These are phyloP conservation scores for Eurytoma californica DNA, from an alignment of 2,888 invertebrate species.

Conservation along the genomic window DNA sequence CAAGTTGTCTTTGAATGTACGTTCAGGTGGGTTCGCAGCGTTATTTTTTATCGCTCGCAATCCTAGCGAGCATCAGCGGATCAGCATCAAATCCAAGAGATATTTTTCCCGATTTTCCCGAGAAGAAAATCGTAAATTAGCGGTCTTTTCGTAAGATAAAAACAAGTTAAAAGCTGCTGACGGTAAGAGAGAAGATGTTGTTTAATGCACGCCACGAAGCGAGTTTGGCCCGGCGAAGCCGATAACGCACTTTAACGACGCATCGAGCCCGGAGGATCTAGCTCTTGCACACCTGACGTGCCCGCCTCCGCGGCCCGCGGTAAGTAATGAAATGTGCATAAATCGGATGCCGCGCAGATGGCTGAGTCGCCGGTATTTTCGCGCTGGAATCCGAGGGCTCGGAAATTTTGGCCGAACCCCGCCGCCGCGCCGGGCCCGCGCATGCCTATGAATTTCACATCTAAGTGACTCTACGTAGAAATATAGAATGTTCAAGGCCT, in stretches of 20 bases:
- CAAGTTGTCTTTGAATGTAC: no score
- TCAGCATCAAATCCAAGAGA: no score
- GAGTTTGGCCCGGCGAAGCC: neutral
- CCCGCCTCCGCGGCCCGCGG: no score
- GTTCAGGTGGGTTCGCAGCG: no score
- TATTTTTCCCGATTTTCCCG: no score
- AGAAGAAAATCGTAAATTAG: no score
- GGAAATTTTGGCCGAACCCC: conserved; percentile 28
- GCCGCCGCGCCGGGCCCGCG: neutral
- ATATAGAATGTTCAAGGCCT: neutral
- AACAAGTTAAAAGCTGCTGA: no score
- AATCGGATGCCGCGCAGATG: neutral
- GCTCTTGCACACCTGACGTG: no score
- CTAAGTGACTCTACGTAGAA: conserved; percentile 11
- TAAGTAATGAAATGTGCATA: conserved; percentile 28
- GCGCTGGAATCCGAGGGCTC: conserved; percentile 12
- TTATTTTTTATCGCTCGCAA: no score
- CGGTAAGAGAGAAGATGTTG: neutral
- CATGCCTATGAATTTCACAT: conserved; percentile 41
- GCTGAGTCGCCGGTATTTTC: conserved; percentile 1
- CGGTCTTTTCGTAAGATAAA: no score
- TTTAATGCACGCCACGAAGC: neutral
- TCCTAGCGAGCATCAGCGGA: no score
- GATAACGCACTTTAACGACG: conserved; percentile 25
- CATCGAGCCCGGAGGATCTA: neutral